These are phyloP conservation scores for Lamproptera curius DNA, from an alignment of 2,888 invertebrate genomes.

Conservation along the genomic window DNA sequence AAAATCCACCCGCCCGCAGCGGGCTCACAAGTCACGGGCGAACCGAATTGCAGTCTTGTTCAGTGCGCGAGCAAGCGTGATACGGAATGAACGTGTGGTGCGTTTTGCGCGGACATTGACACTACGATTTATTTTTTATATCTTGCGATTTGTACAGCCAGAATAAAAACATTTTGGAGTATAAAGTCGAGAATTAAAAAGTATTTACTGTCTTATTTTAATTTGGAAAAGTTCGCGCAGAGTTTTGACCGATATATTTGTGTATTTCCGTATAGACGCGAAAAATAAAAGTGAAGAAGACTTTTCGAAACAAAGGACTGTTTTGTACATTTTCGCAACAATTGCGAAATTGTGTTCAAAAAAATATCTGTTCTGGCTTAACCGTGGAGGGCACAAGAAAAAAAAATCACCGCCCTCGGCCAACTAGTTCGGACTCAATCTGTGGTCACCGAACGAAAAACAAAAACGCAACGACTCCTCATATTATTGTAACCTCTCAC, in stretches of 20 bases:
- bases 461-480: slow-evolving; percentile 68
- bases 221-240: slow-evolving; percentile 68
- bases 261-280: slow-evolving; percentile 77
- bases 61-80: slow-evolving; percentile 79
- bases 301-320: slow-evolving; percentile 75
- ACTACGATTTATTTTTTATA: slow-evolving; percentile 67
- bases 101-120: slow-evolving; percentile 77
- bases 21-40: slow-evolving; percentile 40
- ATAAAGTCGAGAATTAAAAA: slow-evolving; percentile 64
- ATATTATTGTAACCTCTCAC: slow-evolving; percentile 48
- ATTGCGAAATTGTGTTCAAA: slow-evolving; percentile 78
- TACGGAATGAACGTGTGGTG: slow-evolving; percentile 78
- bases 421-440: slow-evolving; percentile 70
- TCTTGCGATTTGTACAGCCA: slow-evolving; percentile 71
- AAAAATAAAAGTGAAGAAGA: slow-evolving; percentile 61
- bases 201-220: slow-evolving; percentile 56
- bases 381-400: slow-evolving; percentile 50
- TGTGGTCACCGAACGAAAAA: slow-evolving; percentile 70
- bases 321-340: slow-evolving; percentile 77
- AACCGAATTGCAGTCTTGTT: slow-evolving; percentile 41
- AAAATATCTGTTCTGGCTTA: slow-evolving; percentile 53
- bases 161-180: slow-evolving; percentile 68
- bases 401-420: slow-evolving; percentile 56
- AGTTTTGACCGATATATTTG: slow-evolving; percentile 70
- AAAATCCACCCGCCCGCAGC: slow-evolving; percentile 55